These are phyloP conservation scores for Cynaeus angustus DNA, from an alignment of 2,888 invertebrate genomes.

Conservation along the genomic window DNA sequence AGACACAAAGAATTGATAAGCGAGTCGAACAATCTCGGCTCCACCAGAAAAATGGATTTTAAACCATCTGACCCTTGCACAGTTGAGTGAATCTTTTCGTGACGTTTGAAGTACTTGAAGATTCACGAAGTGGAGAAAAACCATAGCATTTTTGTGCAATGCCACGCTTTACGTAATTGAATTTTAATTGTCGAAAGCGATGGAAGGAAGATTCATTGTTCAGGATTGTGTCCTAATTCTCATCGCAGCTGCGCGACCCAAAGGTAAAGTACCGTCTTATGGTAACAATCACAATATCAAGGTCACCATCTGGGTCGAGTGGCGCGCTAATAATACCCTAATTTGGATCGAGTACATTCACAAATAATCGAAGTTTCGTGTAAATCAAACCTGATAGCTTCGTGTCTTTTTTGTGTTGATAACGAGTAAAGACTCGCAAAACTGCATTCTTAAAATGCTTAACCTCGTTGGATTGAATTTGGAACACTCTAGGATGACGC, in stretches of 20 bases:
- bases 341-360: slow-evolving; percentile 41
- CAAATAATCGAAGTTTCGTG: slow-evolving; percentile 51
- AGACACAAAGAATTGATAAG: slow-evolving; percentile 23
- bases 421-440: slow-evolving; percentile 49
- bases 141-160: slow-evolving; percentile 13
- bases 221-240: slow-evolving; percentile 44
- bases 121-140: neutral
- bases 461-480: slow-evolving; percentile 50
- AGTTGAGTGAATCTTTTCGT: too few relatives aligned
- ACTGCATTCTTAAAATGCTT: slow-evolving; percentile 51
- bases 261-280: slow-evolving; percentile 34
- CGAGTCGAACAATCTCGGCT: slow-evolving; percentile 5
- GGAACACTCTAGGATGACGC: slow-evolving; percentile 36
- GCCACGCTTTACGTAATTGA: slow-evolving; percentile 26
- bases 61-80: neutral
- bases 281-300: slow-evolving; percentile 46
- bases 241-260: slow-evolving; percentile 43
- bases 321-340: slow-evolving; percentile 43
- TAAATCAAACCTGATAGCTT: slow-evolving; percentile 44
- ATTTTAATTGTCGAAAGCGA: slow-evolving; percentile 34
- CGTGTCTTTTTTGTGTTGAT: slow-evolving; percentile 28
- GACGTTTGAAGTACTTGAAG: too few relatives aligned
- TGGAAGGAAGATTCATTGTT: slow-evolving; percentile 31
- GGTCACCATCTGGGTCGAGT: slow-evolving; percentile 48
- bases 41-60: neutral